Percentiles rank a stretch among this genome's conserved stretches.
These are phyloP conservation scores for Coreius guichenoti DNA, from an alignment of 2,797 vertebrate species.

Conservation along the genomic window DNA sequence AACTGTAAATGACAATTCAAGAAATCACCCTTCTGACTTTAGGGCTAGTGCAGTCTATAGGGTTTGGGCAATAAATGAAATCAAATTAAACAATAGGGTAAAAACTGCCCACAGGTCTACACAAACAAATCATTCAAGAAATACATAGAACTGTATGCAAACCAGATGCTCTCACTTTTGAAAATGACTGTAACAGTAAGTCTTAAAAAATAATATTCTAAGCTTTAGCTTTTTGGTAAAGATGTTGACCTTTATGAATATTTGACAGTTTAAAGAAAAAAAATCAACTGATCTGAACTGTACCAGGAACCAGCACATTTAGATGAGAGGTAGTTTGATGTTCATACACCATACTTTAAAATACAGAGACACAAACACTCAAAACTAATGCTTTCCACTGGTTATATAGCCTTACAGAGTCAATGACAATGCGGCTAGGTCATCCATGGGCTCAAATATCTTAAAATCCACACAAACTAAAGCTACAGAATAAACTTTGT, in stretches of 20 bases:
- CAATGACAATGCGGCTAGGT: not conserved
- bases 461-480: not conserved
- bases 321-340: constrained; percentile 20
- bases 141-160: not conserved
- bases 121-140: not conserved
- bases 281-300: not conserved
- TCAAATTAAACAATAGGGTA: not conserved
- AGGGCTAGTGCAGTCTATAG: not conserved
- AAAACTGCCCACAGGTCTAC: not conserved
- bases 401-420: not conserved
- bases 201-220: not conserved
- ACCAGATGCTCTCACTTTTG: not conserved
- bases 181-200: not conserved
- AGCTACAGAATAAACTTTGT: not conserved
- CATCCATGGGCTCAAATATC: not conserved
- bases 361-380: not conserved
- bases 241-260: not conserved
- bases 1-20: not conserved
- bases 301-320: not conserved
- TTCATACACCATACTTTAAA: not conserved
- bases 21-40: not conserved
- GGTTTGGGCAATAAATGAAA: not conserved
- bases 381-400: not conserved
- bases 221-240: not conserved
- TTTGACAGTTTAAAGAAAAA: not conserved